Base-by-base conservation (phyloP, 2,888 invertebrate species). In the Chironomus riparius region DNA sequence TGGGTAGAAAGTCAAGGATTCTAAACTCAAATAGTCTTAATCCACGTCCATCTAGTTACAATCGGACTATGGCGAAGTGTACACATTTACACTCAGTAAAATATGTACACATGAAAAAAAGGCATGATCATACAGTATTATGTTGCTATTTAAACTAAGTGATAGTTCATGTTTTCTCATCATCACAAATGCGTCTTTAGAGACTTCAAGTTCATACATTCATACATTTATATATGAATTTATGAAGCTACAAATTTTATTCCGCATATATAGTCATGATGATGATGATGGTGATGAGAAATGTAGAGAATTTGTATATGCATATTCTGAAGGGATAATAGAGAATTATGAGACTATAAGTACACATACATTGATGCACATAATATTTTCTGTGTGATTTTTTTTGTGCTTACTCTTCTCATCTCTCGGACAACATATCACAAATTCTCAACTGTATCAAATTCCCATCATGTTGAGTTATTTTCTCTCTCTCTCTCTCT, bases 161-260 rank as follows among this genome's bases (percentile, higher is more conserved):
- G 76, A 76, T 62, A 48, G 68, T 68, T 61, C 74, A 68, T 74
- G 74, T 74, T 74, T 48, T 47, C 38, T 47, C 68, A 74, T 68
- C 73, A 73, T 71, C 56, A 61, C 28, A 73, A 73, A 73, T 62
- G 56, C 72, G 28, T 62, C 72, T 62, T 73, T 62, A 5, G 47
- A 65, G 65, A 65, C 65, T 24, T 21, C 10, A 10, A 65, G 38
- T 38, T 38, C 10, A 2, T 38, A 38, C 38, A 38, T 38, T 18
- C 56, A 56, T 15, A 56, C 15, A 18, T 56, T 56, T 38, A 38
- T 38, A 38, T 38, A 38, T 38, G 38, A 38, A 38, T 38, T 38
- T 38, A 38, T 38, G 38, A 38, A 38, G 38, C 38, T 56, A 15
- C 15, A 56, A 18, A 56, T 7, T 56, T 7, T 56, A 15, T 56